Evolutionary conservation across 1,140 invertebrate species (phyloP), one percentile per base, ranked within the genome.

Genomic region (Daktulosphaira vitifoliae): DNA sequence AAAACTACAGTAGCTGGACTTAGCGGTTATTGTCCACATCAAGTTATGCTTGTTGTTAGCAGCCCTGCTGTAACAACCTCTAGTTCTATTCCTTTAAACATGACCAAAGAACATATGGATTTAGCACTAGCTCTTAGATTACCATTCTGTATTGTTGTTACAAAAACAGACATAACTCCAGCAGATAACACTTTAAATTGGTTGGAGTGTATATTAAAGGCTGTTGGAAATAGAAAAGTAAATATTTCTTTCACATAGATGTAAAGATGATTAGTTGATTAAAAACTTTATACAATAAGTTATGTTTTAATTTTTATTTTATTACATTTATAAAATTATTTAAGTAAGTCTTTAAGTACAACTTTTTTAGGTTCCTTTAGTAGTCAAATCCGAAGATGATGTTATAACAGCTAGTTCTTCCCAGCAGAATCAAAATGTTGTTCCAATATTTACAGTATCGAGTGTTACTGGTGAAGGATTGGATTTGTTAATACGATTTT

Each of bases 381-480:
- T 85, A 33, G 38, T 66, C 15, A 26, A 79, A 65, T 82, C 78
- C 68, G 79, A 84, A 20, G 86, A 89, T 74, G 86, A 89, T 74
- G 83, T 84, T 16, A 82, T 88, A 18, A 83, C 82, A 39, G 84
- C 82, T 44, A 81, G 83, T 25, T 79, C 79, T 3, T 81, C 81
- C 70, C 79, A 83, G 67, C 74, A 81, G 18, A 79, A 79, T 8
- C 78, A 81, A 29, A 82, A 84, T 53, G 78, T 87, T 56, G 83
- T 90, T 44, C 92, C 96, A 9, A 88, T 98, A 69, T 94, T 98
- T 74, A 85, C 83, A 52, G 86, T 96, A n/a, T 97, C 93, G n/a
- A 92, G 88, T 74, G 93, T 98, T 0, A 92, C 84, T 15, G 96
- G 96, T 2, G 79, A 83, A 59, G 92, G 92, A 9, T 76, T 96